Evolutionary conservation across 2,888 invertebrate genomes (phyloP).

Genomic region (Dryococelus australis): DNA sequence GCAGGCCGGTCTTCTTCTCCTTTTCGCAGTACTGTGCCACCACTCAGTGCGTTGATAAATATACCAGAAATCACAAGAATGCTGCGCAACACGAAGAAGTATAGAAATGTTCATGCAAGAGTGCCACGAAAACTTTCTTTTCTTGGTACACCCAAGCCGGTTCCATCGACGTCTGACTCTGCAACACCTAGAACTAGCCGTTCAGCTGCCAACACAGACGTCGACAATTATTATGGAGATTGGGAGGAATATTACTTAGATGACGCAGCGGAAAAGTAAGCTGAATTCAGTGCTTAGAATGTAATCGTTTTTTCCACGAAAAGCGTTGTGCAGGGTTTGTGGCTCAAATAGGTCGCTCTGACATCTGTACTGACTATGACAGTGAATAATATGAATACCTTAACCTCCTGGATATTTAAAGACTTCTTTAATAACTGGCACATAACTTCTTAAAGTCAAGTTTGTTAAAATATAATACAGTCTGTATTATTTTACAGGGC

Average conservation of each 20-base stretch:
- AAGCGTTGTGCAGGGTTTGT: neutral
- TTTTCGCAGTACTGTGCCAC: neutral
- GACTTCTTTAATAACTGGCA: too few relatives aligned
- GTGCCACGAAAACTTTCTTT: slow-evolving; percentile 23
- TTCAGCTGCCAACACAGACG: neutral
- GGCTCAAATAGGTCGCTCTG: neutral
- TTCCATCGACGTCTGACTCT: neutral
- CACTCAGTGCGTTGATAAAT: neutral
- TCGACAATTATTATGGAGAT: neutral
- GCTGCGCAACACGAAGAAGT: neutral
- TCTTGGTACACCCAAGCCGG: neutral
- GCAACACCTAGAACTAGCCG: neutral
- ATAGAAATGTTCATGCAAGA: neutral
- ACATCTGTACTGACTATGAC: neutral
- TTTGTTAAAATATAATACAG: too few relatives aligned
- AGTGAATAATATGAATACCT: neutral
- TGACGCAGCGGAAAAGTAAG: neutral
- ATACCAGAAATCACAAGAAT: neutral
- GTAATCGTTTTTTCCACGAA: neutral
- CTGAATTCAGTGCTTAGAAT: neutral
- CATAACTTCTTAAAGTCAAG: too few relatives aligned
- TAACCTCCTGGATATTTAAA: too few relatives aligned
- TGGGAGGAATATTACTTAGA: neutral
- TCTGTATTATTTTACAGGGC: too few relatives aligned
- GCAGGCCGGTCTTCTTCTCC: neutral